Evolutionary conservation across 1,140 invertebrate genomes (phyloP), one percentile per base, ranked within the genome.

Genomic region (Magallana gigas): DNA sequence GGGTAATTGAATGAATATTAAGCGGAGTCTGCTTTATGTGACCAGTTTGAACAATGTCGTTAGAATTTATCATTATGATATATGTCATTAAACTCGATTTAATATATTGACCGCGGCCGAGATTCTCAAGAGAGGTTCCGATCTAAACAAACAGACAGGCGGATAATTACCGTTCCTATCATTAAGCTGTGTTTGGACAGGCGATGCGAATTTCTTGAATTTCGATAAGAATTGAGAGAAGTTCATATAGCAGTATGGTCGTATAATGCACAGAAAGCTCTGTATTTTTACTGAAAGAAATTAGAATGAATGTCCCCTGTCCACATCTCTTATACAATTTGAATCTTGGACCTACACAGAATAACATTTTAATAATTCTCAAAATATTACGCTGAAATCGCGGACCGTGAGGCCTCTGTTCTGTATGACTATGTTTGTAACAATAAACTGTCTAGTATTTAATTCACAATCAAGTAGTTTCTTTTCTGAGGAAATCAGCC

Each of bases 141-240:
- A 76, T 76, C 23, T 76, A 23, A 76, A 29, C 23, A 76, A 76
- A 76, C 12, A 76, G 68, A 76, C 68, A 29, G 64, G 11, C 16
- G 60, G 68, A 29, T 76, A 76, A 76, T 76, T 76, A 76, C 23
- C 11, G 23, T 23, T 11, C 68, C 68, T 76, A 76, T 76, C 68
- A 76, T 76, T 76, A 76, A 36, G 68, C 14, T 29, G 68, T 76
- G 23, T 76, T 76, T 29, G 36, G 23, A 76, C 23, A 36, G 68
- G 23, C 68, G 8, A 29, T 11, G 68, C 36, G 18, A 76, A 76
- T 76, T 76, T 29, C 8, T 76, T 29, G 68, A 29, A 36, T 76
- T 76, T 7, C 23, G 23, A 76, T 76, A 36, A 76, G 36, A 48
- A 23, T 76, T 12, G 8, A 76, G 36, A 23, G 8, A 76, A 23